phyloP scores from a whole-genome alignment of 2,113 vertebrate species.

The Ammodytes marinus region DNA sequence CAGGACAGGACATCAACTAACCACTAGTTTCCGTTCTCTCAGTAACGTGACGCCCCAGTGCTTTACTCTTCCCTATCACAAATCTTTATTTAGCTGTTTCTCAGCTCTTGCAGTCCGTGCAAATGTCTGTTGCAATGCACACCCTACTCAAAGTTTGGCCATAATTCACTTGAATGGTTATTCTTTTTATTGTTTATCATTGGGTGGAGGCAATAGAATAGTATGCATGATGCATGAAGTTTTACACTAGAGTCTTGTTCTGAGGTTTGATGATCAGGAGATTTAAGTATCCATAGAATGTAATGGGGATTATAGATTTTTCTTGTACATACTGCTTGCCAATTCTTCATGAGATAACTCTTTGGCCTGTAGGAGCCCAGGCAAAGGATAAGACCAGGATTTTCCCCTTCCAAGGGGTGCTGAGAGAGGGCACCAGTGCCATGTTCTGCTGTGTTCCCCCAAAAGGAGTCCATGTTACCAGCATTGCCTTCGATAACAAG shows the following conservation, averaged over 20 bases:
- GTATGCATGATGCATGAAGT: not conserved
- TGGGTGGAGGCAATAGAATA: too few relatives aligned
- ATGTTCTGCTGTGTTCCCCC: constrained; percentile 76
- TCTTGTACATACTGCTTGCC: not conserved
- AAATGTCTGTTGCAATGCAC: not conserved
- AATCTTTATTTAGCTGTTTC: constrained; percentile 20
- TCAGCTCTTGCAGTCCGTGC: not conserved
- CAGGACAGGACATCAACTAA: not conserved
- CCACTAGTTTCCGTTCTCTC: not conserved
- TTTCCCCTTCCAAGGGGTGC: constrained; percentile 47
- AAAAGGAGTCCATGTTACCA: constrained; percentile 34
- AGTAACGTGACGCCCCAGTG: not conserved
- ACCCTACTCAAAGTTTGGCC: not conserved
- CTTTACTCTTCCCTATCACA: not conserved
- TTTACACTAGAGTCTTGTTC: not conserved
- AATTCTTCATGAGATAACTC: not conserved
- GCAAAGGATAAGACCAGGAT: not conserved
- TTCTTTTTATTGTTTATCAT: not conserved
- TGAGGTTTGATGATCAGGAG: not conserved
- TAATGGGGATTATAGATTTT: not conserved
- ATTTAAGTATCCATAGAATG: not conserved
- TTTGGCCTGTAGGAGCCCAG: constrained; percentile 49
- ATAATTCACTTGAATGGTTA: not conserved
- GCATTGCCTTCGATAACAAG: not conserved
- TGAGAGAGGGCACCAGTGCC: constrained; percentile 55